Conservation (phyloP, 2,113 vertebrate genomes). For the Lathamus discolor region DNA sequence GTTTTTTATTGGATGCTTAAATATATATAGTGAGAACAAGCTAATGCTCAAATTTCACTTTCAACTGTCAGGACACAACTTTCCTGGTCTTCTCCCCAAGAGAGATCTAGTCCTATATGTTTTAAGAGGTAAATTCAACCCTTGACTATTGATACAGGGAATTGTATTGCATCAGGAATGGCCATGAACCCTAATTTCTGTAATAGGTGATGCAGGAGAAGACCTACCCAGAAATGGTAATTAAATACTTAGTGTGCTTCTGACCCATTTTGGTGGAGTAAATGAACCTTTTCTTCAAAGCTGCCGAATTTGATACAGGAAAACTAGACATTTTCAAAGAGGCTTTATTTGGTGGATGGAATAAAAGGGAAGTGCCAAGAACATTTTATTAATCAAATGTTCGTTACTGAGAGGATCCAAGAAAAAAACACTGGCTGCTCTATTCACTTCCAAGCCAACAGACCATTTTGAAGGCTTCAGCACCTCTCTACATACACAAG, state of each 20-base stretch:
- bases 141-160: neutral
- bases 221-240: neutral
- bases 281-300: neutral
- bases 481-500: neutral
- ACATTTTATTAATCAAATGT: constrained; percentile 61
- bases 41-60: neutral
- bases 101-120: neutral
- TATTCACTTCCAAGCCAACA: constrained; percentile 30
- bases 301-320: neutral
- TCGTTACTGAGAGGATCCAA: constrained; percentile 39
- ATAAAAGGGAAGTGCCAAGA: constrained; percentile 24
- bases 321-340: neutral
- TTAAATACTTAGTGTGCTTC: neutral
- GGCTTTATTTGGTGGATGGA: constrained; percentile 20
- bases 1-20: neutral
- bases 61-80: neutral
- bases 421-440: neutral
- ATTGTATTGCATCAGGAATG: neutral
- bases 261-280: neutral
- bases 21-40: neutral
- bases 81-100: neutral
- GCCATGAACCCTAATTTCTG: neutral
- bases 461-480: constrained; percentile 29
- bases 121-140: constrained; percentile 1
- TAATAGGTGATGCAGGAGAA: neutral